Evolutionary conservation across 2,888 invertebrate genomes (phyloP), one percentile per base, ranked within the genome.

Genomic region (Azorinus chamasolen): DNA sequence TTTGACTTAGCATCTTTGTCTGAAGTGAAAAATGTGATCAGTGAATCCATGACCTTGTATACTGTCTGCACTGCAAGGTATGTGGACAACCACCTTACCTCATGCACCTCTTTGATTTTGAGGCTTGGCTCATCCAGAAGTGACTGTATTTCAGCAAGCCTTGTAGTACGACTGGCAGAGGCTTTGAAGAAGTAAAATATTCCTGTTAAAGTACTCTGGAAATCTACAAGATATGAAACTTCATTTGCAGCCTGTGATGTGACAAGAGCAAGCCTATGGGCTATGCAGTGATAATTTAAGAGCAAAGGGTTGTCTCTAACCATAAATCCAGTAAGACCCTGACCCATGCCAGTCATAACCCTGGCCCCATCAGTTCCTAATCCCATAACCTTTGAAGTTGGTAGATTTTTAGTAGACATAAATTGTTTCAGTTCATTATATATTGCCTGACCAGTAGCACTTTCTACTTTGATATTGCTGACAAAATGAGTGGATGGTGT

Each of bases 1-100:
- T 66, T 73, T 22, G 65, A 27, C 18, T 73, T 73, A 0, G 65
- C 55, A 37, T 73, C 66, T 32, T 50, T 59, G 27, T 68, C 62
- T 24, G 61, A 43, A 1, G 25, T 24, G 27, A 61, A 66, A 27
- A 57, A 66, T 0, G 55, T 66, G 16, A 73, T 32, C 14, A 22
- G 18, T 20, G 55, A 57, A n/a, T 65, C 65, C 48, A 32, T 61
- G 39, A 37, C 46, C 48, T 51, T 69, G 27, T 20, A 69, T 8
- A 69, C 62, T 18, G 69, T 62, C 37, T 25, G 25, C 5, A 69
- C 61, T 46, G 62, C 62, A 22, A 55, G 46, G 55, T 61, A 69
- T 25, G 55, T 54, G 16, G 61, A 46, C n/a, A 69, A 27, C 55
- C 55, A 69, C 18, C 69, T 61, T 46, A 69, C 48, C 39, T 53